These are phyloP conservation scores for Microctonus hyperodae DNA, from an alignment of 2,888 invertebrate species.

Conservation along the genomic window DNA sequence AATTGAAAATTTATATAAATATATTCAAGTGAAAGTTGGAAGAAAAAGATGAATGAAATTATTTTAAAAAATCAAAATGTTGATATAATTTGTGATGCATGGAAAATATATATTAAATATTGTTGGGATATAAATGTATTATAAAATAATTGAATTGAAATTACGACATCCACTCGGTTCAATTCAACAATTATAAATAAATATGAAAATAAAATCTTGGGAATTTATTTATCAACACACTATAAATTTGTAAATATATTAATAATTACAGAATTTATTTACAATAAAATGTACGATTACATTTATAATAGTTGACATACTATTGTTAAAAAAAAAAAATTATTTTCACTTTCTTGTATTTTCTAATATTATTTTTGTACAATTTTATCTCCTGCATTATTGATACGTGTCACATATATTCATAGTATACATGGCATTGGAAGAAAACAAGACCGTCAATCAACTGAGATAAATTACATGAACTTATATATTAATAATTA, in stretches of 20 bases:
- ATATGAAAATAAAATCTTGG: too few relatives aligned
- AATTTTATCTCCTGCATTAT: not conserved
- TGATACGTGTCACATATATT: not conserved
- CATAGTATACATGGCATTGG: too few relatives aligned
- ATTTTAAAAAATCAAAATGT: not conserved
- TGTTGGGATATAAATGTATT: constrained; percentile 12
- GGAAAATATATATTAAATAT: constrained; percentile 6
- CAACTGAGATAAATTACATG: not conserved
- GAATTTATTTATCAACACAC: too few relatives aligned
- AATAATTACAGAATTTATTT: constrained; percentile 38
- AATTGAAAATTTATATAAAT: not conserved
- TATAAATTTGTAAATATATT: constrained; percentile 33
- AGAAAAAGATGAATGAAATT: not conserved
- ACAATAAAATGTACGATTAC: constrained; percentile 25
- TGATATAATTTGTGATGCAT: not conserved
- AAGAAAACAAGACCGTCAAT: not conserved
- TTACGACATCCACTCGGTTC: too few relatives aligned
- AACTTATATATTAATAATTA: too few relatives aligned
- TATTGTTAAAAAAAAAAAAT: not conserved
- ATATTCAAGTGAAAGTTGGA: not conserved
- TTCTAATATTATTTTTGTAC: not conserved
- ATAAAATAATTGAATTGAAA: too few relatives aligned
- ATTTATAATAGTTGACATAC: not conserved
- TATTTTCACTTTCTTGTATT: not conserved
- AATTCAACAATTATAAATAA: too few relatives aligned